Evolutionary conservation across 2,888 invertebrate species (phyloP).

Genomic region (Caenorhabditis doughertyi): DNA sequence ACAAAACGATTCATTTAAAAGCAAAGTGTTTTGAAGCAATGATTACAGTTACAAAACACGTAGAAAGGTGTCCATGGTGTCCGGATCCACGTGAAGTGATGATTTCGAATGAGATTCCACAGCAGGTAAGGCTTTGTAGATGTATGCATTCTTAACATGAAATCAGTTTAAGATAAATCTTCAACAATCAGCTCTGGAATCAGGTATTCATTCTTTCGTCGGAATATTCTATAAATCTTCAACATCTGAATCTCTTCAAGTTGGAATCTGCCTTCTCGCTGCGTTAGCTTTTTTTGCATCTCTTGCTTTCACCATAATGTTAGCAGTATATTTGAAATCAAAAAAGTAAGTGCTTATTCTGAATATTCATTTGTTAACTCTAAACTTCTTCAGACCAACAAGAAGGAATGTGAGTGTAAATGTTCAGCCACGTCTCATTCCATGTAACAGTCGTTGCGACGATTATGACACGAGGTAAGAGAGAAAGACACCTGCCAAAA

Average conservation of each 20-base stretch:
- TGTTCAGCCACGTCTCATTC: constrained; percentile 59
- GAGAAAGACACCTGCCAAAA: constrained; percentile 25
- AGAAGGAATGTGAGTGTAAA: constrained; percentile 44
- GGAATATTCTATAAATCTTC: constrained; percentile 47
- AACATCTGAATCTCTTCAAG: constrained; percentile 63
- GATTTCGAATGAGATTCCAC: constrained; percentile 50
- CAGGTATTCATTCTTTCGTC: constrained; percentile 48
- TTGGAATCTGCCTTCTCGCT: constrained; percentile 69
- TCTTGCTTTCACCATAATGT: constrained; percentile 64
- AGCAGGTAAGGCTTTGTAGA: neutral
- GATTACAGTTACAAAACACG: constrained; percentile 75
- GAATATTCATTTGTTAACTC: neutral
- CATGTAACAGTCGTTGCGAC: constrained; percentile 53
- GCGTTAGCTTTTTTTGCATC: constrained; percentile 65
- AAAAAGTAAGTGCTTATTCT: constrained; percentile 44
- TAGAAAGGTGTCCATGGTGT: constrained; percentile 80
- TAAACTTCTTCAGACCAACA: constrained; percentile 12
- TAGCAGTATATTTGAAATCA: constrained; percentile 65
- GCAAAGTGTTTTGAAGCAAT: constrained; percentile 80
- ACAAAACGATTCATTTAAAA: constrained; percentile 66
- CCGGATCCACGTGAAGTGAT: constrained; percentile 72
- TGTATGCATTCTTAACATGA: neutral
- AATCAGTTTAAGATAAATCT: constrained; percentile 28
- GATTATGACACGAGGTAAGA: constrained; percentile 53
- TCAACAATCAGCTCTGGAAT: constrained; percentile 37